Evolutionary conservation across 2,888 invertebrate genomes (phyloP).

Genomic region (Tiliacea citrago): DNA sequence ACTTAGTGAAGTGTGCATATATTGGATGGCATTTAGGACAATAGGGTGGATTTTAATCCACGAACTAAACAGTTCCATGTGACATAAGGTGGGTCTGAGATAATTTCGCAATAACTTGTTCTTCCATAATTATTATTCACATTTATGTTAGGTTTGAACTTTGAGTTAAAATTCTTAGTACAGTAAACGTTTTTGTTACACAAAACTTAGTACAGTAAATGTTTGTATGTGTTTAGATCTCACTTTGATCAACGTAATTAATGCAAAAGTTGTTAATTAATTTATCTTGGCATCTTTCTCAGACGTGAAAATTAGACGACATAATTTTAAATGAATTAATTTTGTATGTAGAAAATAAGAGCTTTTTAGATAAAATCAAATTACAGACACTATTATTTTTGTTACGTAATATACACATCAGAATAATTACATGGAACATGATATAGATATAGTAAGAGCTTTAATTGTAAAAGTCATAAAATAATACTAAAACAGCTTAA

Average conservation of each 20-base stretch:
- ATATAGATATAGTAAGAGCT: not conserved
- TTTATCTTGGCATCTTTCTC: constrained; percentile 23
- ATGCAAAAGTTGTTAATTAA: constrained; percentile 32
- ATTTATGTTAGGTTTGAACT: not conserved
- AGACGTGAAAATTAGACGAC: constrained; percentile 24
- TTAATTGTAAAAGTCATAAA: not conserved
- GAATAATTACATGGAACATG: not conserved
- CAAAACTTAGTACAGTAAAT: not conserved
- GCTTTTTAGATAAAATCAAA: constrained; percentile 9
- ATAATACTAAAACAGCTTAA: too few relatives aligned
- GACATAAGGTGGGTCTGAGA: not conserved
- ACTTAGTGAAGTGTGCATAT: constrained; percentile 10
- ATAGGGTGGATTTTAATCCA: constrained; percentile 16
- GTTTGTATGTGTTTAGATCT: constrained; percentile 20
- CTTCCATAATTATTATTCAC: not conserved
- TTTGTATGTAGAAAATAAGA: constrained; percentile 6
- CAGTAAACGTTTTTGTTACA: constrained; percentile 8
- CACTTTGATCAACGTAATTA: constrained; percentile 42
- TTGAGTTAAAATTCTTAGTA: not conserved
- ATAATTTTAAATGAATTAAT: constrained; percentile 33
- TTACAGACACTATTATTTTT: not conserved
- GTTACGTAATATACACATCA: not conserved
- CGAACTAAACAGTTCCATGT: not conserved
- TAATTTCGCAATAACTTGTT: not conserved
- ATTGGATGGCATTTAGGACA: constrained; percentile 22